Base-by-base conservation (phyloP, 2,113 vertebrate genomes). In the Eulemur macaco region DNA sequence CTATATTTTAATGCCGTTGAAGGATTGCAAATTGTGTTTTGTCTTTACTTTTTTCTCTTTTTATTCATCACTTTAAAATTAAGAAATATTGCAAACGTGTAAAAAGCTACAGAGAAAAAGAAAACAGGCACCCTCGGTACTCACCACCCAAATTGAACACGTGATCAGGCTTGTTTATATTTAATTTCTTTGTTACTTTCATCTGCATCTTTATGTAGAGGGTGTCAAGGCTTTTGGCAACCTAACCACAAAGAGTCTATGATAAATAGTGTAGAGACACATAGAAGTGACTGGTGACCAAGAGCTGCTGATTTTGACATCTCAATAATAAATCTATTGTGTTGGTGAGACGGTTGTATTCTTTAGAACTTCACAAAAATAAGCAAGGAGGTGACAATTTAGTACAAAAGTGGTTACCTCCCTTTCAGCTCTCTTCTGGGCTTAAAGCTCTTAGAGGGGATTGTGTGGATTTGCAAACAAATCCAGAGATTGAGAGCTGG, bases 241-340 rank as follows among this genome's bases (percentile, higher is more conserved):
- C 52, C 15, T 85, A 39, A 39, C 82, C 86, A 91, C 94, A 96
- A 93, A 97, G 78, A 83, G 56, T 25, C 83, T 68, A 54, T 89
- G 96, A 94, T 90, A 84, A 95, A 89, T 86, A 50, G 82, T 84
- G 84, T 63, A 54, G 86, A 69, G 69, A 86, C 94, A 74, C 58
- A 37, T 14, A 95, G 68, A 89, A 78, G 8, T 82, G 77, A 47
- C 78, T 86, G 13, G 90, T 98, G 80, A 93, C 97, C 95, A 92
- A 52, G 94, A 96, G 92, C 95, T 98, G 97, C 90, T 97, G 96
- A 88, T 97, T 98, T 96, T 98, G 98, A 98, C 98, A 98, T 94
- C 97, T 97, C 96, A 97, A 71, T 98, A 97, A 94, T 98, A 97
- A 97, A 98, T 98, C 94, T 98, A 63, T 97, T 98, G 91, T 94